Conservation (phyloP, 1,140 invertebrate genomes). For the Octopus sinensis region DNA sequence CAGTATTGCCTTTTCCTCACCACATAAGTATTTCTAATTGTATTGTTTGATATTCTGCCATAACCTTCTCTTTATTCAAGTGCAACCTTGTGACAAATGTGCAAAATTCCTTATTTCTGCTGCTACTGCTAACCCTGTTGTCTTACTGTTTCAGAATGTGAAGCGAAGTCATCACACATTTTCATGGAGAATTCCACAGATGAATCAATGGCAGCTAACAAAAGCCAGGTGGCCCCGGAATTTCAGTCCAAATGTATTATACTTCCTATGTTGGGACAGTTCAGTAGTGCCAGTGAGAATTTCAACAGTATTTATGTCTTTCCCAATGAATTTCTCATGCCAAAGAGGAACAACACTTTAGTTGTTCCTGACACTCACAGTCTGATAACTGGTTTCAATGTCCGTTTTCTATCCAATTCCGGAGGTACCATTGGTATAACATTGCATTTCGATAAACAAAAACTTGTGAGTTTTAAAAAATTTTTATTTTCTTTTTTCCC, state of each 20-base stretch:
- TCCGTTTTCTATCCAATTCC: background rate
- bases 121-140: background rate
- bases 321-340: background rate
- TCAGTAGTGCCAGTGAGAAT: background rate
- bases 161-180: background rate
- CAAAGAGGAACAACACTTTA: background rate
- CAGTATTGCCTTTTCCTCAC: too few relatives aligned
- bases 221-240: background rate
- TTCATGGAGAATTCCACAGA: background rate
- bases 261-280: background rate
- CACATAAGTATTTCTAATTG: too few relatives aligned
- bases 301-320: conserved; percentile 6
- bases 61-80: too few relatives aligned
- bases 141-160: background rate
- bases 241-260: background rate
- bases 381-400: conserved; percentile 7
- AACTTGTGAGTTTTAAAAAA: background rate
- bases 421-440: background rate
- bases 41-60: too few relatives aligned
- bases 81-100: too few relatives aligned
- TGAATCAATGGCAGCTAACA: background rate
- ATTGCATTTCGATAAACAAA: background rate
- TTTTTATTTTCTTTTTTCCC: too few relatives aligned
- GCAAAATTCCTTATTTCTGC: too few relatives aligned
- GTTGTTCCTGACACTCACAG: conserved; percentile 1